A percentile compares a stretch with the other conserved stretches of the same genome.
Evolutionary conservation across 1,140 invertebrate species (phyloP).

Genomic region (Hetaerina americana): DNA sequence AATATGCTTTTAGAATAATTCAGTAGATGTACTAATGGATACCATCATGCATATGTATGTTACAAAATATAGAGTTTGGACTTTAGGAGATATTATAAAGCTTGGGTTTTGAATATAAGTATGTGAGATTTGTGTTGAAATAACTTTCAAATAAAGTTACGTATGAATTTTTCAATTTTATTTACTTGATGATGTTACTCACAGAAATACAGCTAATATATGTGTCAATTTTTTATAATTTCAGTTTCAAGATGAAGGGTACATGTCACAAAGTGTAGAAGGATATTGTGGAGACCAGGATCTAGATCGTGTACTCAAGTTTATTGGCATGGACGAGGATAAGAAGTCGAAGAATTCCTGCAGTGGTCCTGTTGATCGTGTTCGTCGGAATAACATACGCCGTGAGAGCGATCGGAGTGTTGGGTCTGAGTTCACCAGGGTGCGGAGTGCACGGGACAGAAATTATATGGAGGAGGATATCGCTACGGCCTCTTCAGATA

Average conservation of each 20-base stretch:
- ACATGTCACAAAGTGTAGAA: slow-evolving; percentile 46
- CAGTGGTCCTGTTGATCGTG: slow-evolving; percentile 17
- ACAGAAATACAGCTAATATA: too few relatives aligned
- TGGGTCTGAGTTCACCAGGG: neutral
- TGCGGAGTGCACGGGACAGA: slow-evolving; percentile 2
- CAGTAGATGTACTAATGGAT: too few relatives aligned
- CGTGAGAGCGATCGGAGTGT: neutral
- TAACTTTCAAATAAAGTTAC: neutral
- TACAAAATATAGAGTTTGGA: too few relatives aligned
- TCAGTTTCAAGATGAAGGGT: slow-evolving; percentile 15
- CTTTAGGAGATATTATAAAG: neutral
- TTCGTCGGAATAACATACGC: neutral
- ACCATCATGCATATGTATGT: too few relatives aligned
- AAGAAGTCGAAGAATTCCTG: slow-evolving; percentile 22
- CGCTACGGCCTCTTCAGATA: neutral
- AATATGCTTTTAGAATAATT: too few relatives aligned
- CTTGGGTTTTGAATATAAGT: neutral
- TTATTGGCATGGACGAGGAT: slow-evolving; percentile 32
- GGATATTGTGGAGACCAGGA: slow-evolving; percentile 48
- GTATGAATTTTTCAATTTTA: neutral
- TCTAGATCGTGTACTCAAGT: slow-evolving; percentile 37
- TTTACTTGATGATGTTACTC: neutral
- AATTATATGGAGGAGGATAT: slow-evolving; percentile 20
- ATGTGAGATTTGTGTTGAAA: neutral
- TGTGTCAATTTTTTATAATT: too few relatives aligned